Percentiles rank a stretch among this genome's conserved stretches.
phyloP scores from a whole-genome alignment of 2,113 vertebrate species.

The Nothoprocta perdicaria region DNA sequence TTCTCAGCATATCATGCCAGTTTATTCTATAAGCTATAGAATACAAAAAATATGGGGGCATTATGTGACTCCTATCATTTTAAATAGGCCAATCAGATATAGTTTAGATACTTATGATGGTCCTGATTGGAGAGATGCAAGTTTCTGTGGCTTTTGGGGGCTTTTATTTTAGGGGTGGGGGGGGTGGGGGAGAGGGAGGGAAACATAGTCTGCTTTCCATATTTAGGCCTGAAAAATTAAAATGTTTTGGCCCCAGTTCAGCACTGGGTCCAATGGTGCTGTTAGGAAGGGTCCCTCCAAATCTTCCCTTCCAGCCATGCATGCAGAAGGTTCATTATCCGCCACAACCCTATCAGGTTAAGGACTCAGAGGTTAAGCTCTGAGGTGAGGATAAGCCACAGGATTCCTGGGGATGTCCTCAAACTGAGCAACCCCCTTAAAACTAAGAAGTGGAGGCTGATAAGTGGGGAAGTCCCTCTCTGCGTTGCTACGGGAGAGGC shows the following conservation, averaged over 20 bases:
- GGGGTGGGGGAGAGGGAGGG: neutral
- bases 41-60: constrained; percentile 40
- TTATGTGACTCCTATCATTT: constrained; percentile 71
- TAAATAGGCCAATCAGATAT: constrained; percentile 79
- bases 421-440: constrained; percentile 5
- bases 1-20: constrained; percentile 55
- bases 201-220: constrained; percentile 13
- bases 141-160: constrained; percentile 68
- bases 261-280: neutral
- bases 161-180: neutral
- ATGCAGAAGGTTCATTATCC: neutral
- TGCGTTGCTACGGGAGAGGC: neutral
- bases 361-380: neutral
- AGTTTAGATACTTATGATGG: constrained; percentile 73
- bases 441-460: neutral
- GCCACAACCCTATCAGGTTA: fast-evolving
- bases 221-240: constrained; percentile 43
- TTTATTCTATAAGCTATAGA: constrained; percentile 56
- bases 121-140: constrained; percentile 82
- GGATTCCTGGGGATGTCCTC: neutral
- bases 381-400: neutral
- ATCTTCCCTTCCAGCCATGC: neutral
- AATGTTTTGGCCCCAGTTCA: neutral
- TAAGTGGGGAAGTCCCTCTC: neutral
- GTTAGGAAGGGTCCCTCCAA: neutral